These are phyloP conservation scores for Oryzias woworae DNA, from an alignment of 2,113 vertebrate species.

Conservation along the genomic window DNA sequence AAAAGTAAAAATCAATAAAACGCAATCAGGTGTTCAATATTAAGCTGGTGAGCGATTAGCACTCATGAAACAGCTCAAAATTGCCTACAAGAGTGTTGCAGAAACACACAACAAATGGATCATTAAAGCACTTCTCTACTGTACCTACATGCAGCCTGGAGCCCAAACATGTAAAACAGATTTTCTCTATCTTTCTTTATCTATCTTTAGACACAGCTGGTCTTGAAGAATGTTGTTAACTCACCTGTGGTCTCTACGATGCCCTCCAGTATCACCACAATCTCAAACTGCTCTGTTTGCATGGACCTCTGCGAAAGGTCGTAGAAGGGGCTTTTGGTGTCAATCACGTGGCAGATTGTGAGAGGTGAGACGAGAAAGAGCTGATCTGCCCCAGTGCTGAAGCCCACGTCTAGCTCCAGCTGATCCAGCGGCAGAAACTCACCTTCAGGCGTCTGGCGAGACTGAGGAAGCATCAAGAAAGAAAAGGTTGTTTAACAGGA, in stretches of 20 bases:
- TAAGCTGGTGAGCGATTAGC: conserved; percentile 28
- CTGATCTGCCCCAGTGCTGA: conserved; percentile 98
- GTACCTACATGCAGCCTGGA: conserved; percentile 12
- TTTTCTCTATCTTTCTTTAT: not conserved
- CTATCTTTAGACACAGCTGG: not conserved
- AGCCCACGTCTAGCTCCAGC: conserved; percentile 98
- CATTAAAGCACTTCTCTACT: conserved; percentile 2
- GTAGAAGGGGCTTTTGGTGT: conserved; percentile 98
- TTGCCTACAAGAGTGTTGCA: conserved; percentile 13
- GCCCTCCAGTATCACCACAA: conserved; percentile 98
- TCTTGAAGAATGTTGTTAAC: conserved; percentile 45
- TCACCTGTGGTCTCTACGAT: conserved; percentile 99
- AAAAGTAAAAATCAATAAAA: conserved; percentile 52
- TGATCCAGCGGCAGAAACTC: conserved; percentile 98
- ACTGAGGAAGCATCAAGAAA: conserved; percentile 79
- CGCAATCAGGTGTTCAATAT: conserved; percentile 53
- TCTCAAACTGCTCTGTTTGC: conserved; percentile 98
- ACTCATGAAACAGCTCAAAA: conserved; percentile 18
- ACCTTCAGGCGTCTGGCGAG: conserved; percentile 97
- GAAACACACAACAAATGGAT: conserved; percentile 1
- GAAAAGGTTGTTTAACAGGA: conserved; percentile 25
- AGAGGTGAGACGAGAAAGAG: conserved; percentile 99
- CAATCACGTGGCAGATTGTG: conserved; percentile 99
- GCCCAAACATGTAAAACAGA: conserved; percentile 13
- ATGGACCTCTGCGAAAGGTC: conserved; percentile 97